Percentiles rank a stretch among this genome's conserved stretches.
Conservation (phyloP, 2,797 vertebrate genomes). For the Varecia variegata region DNA sequence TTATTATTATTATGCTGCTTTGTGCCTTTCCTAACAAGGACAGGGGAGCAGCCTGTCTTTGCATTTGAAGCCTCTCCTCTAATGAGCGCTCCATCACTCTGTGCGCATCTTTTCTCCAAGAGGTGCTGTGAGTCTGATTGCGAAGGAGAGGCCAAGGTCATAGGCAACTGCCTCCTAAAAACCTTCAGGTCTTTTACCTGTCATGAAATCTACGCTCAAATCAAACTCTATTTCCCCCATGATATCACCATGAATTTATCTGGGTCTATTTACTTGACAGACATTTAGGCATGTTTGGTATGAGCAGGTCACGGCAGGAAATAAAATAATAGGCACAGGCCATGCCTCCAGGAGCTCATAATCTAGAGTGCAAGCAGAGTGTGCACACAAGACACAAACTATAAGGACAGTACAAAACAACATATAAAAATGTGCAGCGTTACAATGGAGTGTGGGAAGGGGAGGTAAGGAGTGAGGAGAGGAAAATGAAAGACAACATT, state of each 20-base stretch:
- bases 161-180: slow-evolving; percentile 31
- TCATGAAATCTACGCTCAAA: slow-evolving; percentile 12
- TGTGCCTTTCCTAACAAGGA: slow-evolving; percentile 55
- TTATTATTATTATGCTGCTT: slow-evolving; percentile 46
- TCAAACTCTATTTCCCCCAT: slow-evolving; percentile 41
- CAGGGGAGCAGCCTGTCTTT: background rate
- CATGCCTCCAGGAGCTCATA: background rate
- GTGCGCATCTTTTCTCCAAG: slow-evolving; percentile 12
- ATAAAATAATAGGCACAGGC: background rate
- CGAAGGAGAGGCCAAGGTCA: slow-evolving; percentile 80
- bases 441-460: background rate
- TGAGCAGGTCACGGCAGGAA: background rate
- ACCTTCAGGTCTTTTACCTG: slow-evolving; percentile 56
- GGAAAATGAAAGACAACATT: background rate
- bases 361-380: background rate
- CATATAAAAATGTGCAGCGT: background rate
- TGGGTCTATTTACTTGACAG: background rate
- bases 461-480: background rate
- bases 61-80: background rate
- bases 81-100: slow-evolving; percentile 19
- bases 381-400: background rate
- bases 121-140: slow-evolving; percentile 51
- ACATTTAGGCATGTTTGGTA: slow-evolving; percentile 29
- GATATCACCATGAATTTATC: slow-evolving; percentile 42
- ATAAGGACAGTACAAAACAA: background rate